phyloP scores from a whole-genome alignment of 2,797 vertebrate species.

The Neosalanx taihuensis region DNA sequence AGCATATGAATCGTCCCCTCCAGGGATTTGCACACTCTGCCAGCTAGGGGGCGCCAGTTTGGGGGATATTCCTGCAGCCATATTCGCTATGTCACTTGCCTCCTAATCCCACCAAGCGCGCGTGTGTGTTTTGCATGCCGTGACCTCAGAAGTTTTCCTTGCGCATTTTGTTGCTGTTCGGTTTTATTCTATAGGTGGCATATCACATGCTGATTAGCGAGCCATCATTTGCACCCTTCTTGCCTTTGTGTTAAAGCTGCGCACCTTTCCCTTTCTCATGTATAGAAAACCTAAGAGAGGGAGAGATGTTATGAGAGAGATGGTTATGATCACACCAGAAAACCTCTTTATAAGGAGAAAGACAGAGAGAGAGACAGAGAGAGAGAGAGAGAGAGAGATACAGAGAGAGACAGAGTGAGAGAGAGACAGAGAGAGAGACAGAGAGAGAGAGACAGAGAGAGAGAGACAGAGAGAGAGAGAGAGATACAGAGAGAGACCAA shows the following conservation, averaged over 20 bases:
- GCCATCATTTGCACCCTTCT: constrained; percentile 29
- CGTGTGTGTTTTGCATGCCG: constrained; percentile 54
- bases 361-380: constrained; percentile 22
- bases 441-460: constrained; percentile 7
- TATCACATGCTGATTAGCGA: constrained; percentile 47
- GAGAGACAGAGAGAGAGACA: constrained; percentile 18
- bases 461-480: constrained; percentile 17
- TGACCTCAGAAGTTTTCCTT: constrained; percentile 31
- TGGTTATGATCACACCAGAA: neutral
- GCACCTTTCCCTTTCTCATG: constrained; percentile 21
- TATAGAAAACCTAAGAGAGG: constrained; percentile 20
- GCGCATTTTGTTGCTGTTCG: constrained; percentile 30
- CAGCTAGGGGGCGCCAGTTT: constrained; percentile 62
- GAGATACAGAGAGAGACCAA: constrained; percentile 22
- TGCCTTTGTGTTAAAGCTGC: constrained; percentile 29
- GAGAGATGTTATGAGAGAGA: neutral
- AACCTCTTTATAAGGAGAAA: constrained; percentile 22
- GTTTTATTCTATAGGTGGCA: constrained; percentile 51
- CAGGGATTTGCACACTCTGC: constrained; percentile 47
- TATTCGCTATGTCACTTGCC: neutral
- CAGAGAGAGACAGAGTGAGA: constrained; percentile 10
- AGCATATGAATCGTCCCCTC: constrained; percentile 36
- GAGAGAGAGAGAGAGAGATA: constrained; percentile 18
- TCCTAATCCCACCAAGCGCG: constrained; percentile 39
- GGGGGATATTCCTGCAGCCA: constrained; percentile 48